Evolutionary conservation across 2,888 invertebrate species (phyloP).

Genomic region (Elmis aenea): DNA sequence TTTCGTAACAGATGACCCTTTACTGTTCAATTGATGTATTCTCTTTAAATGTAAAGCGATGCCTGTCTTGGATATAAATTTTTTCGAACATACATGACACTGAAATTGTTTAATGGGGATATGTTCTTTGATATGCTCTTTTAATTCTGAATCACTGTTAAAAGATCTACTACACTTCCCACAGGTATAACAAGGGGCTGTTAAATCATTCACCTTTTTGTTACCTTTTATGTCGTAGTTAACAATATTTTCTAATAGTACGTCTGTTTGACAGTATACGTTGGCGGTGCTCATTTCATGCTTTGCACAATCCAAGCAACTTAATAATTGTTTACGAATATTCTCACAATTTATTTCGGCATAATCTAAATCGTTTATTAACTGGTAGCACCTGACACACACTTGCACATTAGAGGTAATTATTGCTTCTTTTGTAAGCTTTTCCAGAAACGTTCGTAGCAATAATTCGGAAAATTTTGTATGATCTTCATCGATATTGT

Average conservation of each 20-base stretch:
- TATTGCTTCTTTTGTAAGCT: constrained; percentile 8
- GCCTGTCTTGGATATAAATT: constrained; percentile 18
- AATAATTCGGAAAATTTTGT: constrained; percentile 13
- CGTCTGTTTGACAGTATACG: constrained; percentile 8
- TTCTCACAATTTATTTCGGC: constrained; percentile 26
- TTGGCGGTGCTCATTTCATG: neutral
- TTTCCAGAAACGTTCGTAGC: constrained; percentile 12
- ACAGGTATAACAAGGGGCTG: too few relatives aligned
- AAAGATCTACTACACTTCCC: too few relatives aligned
- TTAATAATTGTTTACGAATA: constrained; percentile 19
- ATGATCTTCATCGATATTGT: constrained; percentile 10
- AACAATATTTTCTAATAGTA: constrained; percentile 3
- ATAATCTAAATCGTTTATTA: constrained; percentile 35
- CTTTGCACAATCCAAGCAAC: constrained; percentile 5
- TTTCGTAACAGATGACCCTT: constrained; percentile 5
- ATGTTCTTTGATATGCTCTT: constrained; percentile 2
- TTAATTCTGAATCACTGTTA: neutral
- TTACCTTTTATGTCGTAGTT: neutral
- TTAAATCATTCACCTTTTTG: too few relatives aligned
- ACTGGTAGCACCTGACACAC: constrained; percentile 27
- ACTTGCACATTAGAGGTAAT: constrained; percentile 15
- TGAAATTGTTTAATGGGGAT: constrained; percentile 7
- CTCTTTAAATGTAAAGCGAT: constrained; percentile 16
- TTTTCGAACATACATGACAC: constrained; percentile 16
- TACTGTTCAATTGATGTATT: constrained; percentile 13